Evolutionary conservation across 2,888 invertebrate genomes (phyloP), one percentile per base, ranked within the genome.

Genomic region (Cheiracanthium punctorium): DNA sequence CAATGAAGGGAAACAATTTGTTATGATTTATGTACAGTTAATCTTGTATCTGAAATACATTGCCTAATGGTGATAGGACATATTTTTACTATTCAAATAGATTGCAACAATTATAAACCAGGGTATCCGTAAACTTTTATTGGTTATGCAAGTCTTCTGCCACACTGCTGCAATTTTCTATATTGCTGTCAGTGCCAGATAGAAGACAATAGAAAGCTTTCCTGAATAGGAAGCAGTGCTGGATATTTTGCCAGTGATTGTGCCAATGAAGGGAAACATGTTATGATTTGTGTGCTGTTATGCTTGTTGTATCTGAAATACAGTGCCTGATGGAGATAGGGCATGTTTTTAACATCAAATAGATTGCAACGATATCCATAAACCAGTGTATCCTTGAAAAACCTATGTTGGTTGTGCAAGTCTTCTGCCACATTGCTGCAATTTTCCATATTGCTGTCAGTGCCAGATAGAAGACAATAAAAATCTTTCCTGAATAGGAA

Each of bases 381-480:
- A n/a, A n/a, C n/a, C n/a, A n/a, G n/a, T n/a, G n/a, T n/a, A n/a
- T n/a, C n/a, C n/a, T n/a, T n/a, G n/a, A n/a, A n/a, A n/a, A n/a
- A n/a, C n/a, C n/a, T n/a, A n/a, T n/a, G n/a, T n/a, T n/a, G n/a
- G n/a, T n/a, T n/a, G n/a, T n/a, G n/a, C n/a, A n/a, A n/a, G n/a
- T 32, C 69, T 69, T 69, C 69, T 69, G 69, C 69, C 69, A 69
- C 32, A 69, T 17, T 69, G n/a, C 8, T 28, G n/a, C 14, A n/a
- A 32, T 8, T 2, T 17, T n/a, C n/a, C 5, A 8, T 69, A 17
- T 33, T 17, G 32, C n/a, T 69, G 1, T 2, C 10, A 65, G 64
- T 64, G 71, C 65, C 80, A 73, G 43, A 32, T 29, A 67, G 72
- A 64, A 71, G 79, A 80, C 80, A 30, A 67, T 17, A 48, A 32